Evolutionary conservation across 2,113 vertebrate genomes (phyloP).

Genomic region (Struthio camelus): DNA sequence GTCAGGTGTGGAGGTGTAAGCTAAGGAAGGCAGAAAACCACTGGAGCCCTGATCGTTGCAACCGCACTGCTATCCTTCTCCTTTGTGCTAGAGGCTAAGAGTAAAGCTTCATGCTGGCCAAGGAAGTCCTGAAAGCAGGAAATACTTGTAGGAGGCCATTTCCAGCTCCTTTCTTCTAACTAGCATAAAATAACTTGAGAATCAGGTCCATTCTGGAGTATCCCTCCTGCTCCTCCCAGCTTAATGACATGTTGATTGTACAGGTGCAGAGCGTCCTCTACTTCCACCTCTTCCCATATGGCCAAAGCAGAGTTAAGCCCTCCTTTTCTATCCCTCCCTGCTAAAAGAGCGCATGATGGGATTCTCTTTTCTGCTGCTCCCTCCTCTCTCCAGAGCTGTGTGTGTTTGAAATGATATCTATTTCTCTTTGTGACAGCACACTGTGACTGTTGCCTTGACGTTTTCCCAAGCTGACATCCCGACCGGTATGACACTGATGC

Average conservation of each 20-base stretch:
- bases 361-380: slow-evolving; percentile 34
- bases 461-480: slow-evolving; percentile 82
- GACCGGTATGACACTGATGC: slow-evolving; percentile 84
- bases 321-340: neutral
- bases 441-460: slow-evolving; percentile 79
- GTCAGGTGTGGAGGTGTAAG: neutral
- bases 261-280: neutral
- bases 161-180: neutral
- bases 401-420: slow-evolving; percentile 89
- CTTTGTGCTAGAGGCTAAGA: neutral
- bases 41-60: neutral
- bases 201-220: neutral
- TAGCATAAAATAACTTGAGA: neutral
- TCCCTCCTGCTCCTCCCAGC: neutral
- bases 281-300: neutral
- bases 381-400: slow-evolving; percentile 44
- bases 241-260: neutral
- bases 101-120: neutral
- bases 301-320: slow-evolving; percentile 43
- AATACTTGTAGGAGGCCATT: neutral
- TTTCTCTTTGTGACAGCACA: slow-evolving; percentile 90
- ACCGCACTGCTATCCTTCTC: neutral
- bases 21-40: neutral
- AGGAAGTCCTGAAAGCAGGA: neutral
- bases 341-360: slow-evolving; percentile 38